Percentiles rank a stretch among this genome's conserved stretches.
Conservation (phyloP, 2,888 invertebrate genomes). For the Melanargia galathea region DNA sequence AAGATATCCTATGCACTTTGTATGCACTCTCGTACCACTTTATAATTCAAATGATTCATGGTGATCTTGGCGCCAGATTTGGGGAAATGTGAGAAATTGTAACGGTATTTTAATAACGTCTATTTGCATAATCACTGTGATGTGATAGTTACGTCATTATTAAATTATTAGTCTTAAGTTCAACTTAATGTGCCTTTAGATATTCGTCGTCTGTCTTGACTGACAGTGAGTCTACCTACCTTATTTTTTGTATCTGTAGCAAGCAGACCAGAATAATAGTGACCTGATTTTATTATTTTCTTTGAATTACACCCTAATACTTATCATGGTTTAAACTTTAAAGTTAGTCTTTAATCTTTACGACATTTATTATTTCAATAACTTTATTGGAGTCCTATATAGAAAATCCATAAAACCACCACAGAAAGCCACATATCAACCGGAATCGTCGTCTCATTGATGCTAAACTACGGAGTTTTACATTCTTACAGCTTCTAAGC, state of each 20-base stretch:
- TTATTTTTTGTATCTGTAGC: no score
- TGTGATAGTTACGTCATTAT: no score
- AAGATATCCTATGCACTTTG: slow-evolving; percentile 72
- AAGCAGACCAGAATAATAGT: no score
- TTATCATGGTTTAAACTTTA: no score
- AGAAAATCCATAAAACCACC: no score
- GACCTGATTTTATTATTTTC: no score
- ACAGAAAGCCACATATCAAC: slow-evolving; percentile 1
- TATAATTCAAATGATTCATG: slow-evolving; percentile 78
- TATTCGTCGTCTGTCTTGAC: background rate
- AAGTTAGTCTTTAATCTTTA: no score
- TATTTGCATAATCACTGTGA: slow-evolving; percentile 9
- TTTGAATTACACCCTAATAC: no score
- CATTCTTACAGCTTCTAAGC: slow-evolving; percentile 12
- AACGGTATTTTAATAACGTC: slow-evolving; percentile 68
- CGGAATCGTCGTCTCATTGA: slow-evolving; percentile 5
- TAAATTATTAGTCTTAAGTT: background rate
- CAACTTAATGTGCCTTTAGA: background rate
- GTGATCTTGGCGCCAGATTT: slow-evolving; percentile 60
- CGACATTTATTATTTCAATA: no score
- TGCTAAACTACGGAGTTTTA: background rate
- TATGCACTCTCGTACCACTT: slow-evolving; percentile 76
- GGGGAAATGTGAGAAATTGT: slow-evolving; percentile 78
- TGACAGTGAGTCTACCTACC: background rate
- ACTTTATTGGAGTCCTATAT: no score